Percentiles rank a stretch among this genome's conserved stretches.
Evolutionary conservation across 2,888 invertebrate genomes (phyloP).

Genomic region (Aporophyla lueneburgensis): DNA sequence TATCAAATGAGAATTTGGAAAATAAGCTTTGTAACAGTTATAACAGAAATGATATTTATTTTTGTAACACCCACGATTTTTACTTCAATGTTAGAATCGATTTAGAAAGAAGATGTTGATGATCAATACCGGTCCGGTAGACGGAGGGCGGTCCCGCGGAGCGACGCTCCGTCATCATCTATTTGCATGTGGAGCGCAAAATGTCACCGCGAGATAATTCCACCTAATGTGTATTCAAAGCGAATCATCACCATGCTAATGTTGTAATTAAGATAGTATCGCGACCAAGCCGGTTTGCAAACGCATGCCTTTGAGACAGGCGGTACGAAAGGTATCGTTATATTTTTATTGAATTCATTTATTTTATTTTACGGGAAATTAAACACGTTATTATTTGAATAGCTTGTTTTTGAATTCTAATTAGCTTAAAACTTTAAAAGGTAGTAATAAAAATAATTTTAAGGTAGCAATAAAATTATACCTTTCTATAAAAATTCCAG

Average conservation of each 20-base stretch:
- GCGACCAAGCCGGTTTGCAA: conserved; percentile 72
- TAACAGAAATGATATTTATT: conserved; percentile 38
- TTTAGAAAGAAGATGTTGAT: conserved; percentile 37
- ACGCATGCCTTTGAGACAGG: conserved; percentile 38
- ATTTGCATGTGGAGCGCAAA: conserved; percentile 74
- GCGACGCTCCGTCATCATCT: conserved; percentile 48
- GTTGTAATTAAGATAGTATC: conserved; percentile 83
- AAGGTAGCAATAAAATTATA: conserved; percentile 3
- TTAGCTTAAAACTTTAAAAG: conserved; percentile 4
- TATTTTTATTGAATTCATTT: conserved; percentile 18
- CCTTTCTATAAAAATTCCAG: conserved; percentile 5
- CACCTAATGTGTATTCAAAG: conserved; percentile 77
- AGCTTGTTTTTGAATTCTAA: not conserved
- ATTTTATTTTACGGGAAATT: conserved; percentile 25
- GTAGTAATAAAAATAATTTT: not conserved
- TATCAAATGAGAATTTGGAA: conserved; percentile 53
- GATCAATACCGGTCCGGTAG: conserved; percentile 54
- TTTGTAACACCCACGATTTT: conserved; percentile 47
- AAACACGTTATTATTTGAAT: conserved; percentile 21
- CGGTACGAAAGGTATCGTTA: conserved; percentile 26
- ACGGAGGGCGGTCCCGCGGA: conserved; percentile 45
- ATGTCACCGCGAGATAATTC: conserved; percentile 70
- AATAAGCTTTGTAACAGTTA: conserved; percentile 48
- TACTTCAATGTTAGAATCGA: conserved; percentile 33
- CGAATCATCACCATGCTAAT: conserved; percentile 83